Percentiles rank a stretch among this genome's conserved stretches.
Conservation (phyloP, 2,113 vertebrate species). For the Noturus placidus region DNA sequence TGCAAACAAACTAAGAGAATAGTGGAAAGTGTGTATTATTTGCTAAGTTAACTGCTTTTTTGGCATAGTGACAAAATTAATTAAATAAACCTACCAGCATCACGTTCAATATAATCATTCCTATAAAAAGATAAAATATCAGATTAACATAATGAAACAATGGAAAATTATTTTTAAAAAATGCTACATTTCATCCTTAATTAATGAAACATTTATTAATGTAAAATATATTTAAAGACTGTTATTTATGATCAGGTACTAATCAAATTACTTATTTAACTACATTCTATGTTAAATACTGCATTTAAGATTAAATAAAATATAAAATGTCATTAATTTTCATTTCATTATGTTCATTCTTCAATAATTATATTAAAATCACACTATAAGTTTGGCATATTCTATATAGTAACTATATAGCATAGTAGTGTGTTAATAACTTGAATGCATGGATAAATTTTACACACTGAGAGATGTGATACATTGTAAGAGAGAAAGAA, state of each 20-base stretch:
- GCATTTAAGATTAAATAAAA: not conserved
- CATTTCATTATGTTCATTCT: not conserved
- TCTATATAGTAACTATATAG: not conserved
- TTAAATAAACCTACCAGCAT: constrained; percentile 61
- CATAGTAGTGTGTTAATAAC: not conserved
- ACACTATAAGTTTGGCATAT: not conserved
- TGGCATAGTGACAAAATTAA: not conserved
- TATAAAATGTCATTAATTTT: not conserved
- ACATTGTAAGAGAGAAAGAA: not conserved
- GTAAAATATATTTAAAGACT: not conserved
- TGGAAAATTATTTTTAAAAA: not conserved
- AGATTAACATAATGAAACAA: not conserved
- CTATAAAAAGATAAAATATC: constrained; percentile 53
- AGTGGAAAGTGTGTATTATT: not conserved
- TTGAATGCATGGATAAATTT: not conserved
- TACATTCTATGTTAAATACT: not conserved
- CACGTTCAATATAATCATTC: constrained; percentile 39
- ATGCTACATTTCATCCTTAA: not conserved
- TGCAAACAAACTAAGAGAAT: not conserved
- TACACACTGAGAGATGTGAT: not conserved
- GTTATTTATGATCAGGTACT: not conserved
- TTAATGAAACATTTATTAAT: not conserved
- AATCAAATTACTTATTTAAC: not conserved
- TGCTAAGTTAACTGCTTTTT: not conserved
- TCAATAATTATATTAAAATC: not conserved